Percentiles rank a stretch among this genome's conserved stretches.
phyloP scores from a whole-genome alignment of 2,888 invertebrate species.

The Eristalinus sepulchralis region DNA sequence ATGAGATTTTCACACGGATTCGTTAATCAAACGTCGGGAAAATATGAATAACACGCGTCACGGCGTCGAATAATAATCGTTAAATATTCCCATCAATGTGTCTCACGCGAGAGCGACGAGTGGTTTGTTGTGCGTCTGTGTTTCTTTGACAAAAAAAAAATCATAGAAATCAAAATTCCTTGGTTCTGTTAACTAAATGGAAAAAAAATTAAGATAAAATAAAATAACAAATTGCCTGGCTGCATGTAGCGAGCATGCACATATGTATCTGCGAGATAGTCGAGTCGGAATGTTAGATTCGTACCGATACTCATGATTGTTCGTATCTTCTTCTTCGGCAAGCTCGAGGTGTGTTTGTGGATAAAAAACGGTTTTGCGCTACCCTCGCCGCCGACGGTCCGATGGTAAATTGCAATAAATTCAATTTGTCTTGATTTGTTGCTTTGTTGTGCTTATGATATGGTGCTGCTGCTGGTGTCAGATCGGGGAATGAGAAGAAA shows the following conservation, averaged over 20 bases:
- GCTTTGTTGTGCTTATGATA: constrained; percentile 35
- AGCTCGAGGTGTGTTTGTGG: constrained; percentile 49
- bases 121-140: background rate
- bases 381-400: constrained; percentile 15
- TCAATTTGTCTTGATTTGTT: constrained; percentile 60
- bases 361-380: constrained; percentile 48
- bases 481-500: constrained; percentile 4
- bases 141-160: constrained; percentile 1
- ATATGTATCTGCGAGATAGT: background rate
- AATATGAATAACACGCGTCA: constrained; percentile 46
- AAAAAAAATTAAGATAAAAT: background rate
- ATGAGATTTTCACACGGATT: constrained; percentile 25
- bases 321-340: constrained; percentile 23
- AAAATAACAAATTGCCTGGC: constrained; percentile 36
- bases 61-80: constrained; percentile 26
- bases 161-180: background rate
- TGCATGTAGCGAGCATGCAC: background rate
- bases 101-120: constrained; percentile 10
- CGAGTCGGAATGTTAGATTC: constrained; percentile 30
- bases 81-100: constrained; percentile 42
- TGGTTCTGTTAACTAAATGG: background rate
- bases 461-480: constrained; percentile 8
- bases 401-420: constrained; percentile 65
- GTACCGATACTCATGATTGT: constrained; percentile 29
- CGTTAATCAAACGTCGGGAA: constrained; percentile 32